Base-by-base conservation (phyloP, 1,140 invertebrate genomes). In the Drosophila santomea region DNA sequence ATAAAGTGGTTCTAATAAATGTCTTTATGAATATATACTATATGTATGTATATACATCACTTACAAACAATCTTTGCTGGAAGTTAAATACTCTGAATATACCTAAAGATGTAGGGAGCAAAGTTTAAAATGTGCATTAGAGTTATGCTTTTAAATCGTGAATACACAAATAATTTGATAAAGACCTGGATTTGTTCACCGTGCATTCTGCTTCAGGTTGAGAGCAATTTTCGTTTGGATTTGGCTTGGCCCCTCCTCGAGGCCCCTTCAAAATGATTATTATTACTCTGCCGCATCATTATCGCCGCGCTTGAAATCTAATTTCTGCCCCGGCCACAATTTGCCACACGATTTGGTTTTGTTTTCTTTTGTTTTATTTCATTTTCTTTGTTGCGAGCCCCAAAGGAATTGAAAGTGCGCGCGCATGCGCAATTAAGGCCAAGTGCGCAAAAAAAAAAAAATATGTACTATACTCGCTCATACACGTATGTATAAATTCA, bases 391-490 rank as follows among this genome's bases (percentile, higher is more conserved):
- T 66, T 67, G 36, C 64, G 41, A 50, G 61, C 63, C 77, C 60
- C 44, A 78, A 78, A 85, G 83, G 84, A 86, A 86, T 86, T 83
- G 84, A 89, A 86, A 86, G 83, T 89, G 68, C 68, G 81, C 78
- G 80, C 63, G 74, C 78, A 81, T 78, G 69, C 83, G 82, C 83
- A 89, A 89, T 86, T 86, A 86, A 86, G 83, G 83, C 84, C 83
- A 86, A 86, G 84, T 86, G 83, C 83, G 75, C 79, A 68, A 62
- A 77, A 71, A 63, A 59, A 61, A 32, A 32, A 8, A 32, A 8
- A 32, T 32, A 32, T 8, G 1, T 8, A 7, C 28, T 5, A 77
- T 20, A 20, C 20, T 20, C 20, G 20, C 20, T 2, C 20, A 20
- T 20, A 25, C 3, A 25, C 23, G 3, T 25, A 4, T 25, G 4